Evolutionary conservation across 2,888 invertebrate genomes (phyloP).

Genomic region (Drosophila melanosoma): DNA sequence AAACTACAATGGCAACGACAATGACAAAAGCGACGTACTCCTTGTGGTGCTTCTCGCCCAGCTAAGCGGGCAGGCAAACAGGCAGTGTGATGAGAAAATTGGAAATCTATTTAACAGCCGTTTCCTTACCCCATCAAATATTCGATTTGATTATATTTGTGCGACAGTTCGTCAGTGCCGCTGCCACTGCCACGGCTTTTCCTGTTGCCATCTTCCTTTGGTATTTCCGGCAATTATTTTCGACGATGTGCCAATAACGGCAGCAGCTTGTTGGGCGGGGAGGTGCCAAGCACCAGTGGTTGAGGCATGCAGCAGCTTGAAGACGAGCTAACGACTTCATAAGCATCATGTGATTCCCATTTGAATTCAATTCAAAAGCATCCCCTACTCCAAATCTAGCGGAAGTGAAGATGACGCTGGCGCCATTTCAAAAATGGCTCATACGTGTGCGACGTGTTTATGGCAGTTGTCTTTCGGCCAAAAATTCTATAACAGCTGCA

Average conservation of each 20-base stretch:
- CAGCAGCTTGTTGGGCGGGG: neutral
- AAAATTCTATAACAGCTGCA: conserved; percentile 58
- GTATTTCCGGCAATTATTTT: conserved; percentile 80
- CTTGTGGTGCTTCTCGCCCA: conserved; percentile 69
- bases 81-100: conserved; percentile 61
- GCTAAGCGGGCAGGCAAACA: conserved; percentile 1
- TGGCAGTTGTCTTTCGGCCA: conserved; percentile 56
- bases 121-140: conserved; percentile 43
- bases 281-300: neutral
- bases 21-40: conserved; percentile 27
- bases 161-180: conserved; percentile 9
- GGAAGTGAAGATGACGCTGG: conserved; percentile 65
- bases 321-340: conserved; percentile 72
- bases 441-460: conserved; percentile 76
- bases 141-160: conserved; percentile 66
- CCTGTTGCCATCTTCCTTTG: conserved; percentile 61
- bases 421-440: conserved; percentile 74
- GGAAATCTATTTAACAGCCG: conserved; percentile 69
- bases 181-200: conserved; percentile 1
- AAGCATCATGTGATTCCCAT: conserved; percentile 57
- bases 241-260: conserved; percentile 72
- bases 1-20: conserved; percentile 32
- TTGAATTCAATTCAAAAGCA: conserved; percentile 70
- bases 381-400: conserved; percentile 24
- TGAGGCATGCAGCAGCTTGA: neutral